Evolutionary conservation across 2,113 vertebrate species (phyloP), one percentile per base, ranked within the genome.

Genomic region (Falco punctatus): DNA sequence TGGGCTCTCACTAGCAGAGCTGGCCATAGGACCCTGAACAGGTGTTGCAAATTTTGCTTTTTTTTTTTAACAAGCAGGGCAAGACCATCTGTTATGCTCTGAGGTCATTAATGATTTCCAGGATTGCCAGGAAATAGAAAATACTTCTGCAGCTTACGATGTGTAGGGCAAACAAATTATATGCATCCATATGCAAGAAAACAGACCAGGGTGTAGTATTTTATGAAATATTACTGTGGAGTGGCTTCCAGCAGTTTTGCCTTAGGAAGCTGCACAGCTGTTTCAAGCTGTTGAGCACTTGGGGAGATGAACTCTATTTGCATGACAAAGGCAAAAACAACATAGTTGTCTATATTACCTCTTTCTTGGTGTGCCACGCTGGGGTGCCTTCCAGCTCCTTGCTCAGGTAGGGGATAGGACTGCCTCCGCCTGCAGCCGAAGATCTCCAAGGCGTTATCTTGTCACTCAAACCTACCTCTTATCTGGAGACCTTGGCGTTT

Each of bases 71-170:
- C 18, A 57, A 28, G 4, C 51, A 30, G 77, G 64, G 55, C 42
- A 94, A 73, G 91, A 80, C 79, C 96, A 96, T 96, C 94, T 93
- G 94, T 65, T 40, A 22, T 24, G 20, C 85, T 95, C 88, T 95
- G 95, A 96, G 90, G 58, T 96, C 94, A 78, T 69, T 96, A 95
- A 96, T 95, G 91, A 78, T 77, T 97, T 96, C 81, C 96, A 84
- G 89, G 78, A 86, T 73, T 30, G 92, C 55, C 95, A 94, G 96
- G 95, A 97, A 97, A 93, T 86, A 96, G 88, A 86, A 92, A 82
- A 88, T 82, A 67, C 44, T 96, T 80, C 21, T 77, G 54, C 81
- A 35, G 87, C 8, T 12, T 82, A 75, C 18, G 6, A 44, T 27
- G 51, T 35, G 65, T 72, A 75, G n/a, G n/a, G 42, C 42, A 66